These are phyloP conservation scores for Apodemia mormo DNA, from an alignment of 2,888 invertebrate genomes.

Conservation along the genomic window DNA sequence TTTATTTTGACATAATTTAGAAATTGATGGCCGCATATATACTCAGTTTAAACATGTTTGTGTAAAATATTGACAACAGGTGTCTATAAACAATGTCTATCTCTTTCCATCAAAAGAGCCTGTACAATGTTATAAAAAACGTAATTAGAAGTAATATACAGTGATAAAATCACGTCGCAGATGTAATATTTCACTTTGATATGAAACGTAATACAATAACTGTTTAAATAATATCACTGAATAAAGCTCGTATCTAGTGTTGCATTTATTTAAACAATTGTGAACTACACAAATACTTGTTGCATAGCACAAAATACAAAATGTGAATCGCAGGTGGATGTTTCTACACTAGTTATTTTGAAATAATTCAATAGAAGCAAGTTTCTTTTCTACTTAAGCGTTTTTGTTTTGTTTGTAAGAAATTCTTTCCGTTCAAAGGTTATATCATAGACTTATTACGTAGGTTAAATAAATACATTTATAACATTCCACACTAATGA, in stretches of 20 bases:
- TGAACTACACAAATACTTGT: slow-evolving; percentile 13
- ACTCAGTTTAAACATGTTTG: too few species aligned
- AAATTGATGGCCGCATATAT: too few species aligned
- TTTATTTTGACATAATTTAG: too few species aligned
- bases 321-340: slow-evolving; percentile 21
- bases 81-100: too few species aligned
- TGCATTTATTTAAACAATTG: not conserved
- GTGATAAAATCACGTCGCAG: too few species aligned
- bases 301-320: slow-evolving; percentile 19
- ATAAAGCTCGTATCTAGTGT: not conserved
- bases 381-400: slow-evolving; percentile 24
- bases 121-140: too few species aligned
- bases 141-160: too few species aligned
- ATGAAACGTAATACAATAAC: not conserved
- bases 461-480: not conserved
- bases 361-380: slow-evolving; percentile 36
- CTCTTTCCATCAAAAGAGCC: too few species aligned
- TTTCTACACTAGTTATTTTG: slow-evolving; percentile 30
- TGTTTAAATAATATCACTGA: not conserved
- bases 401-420: not conserved
- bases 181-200: not conserved
- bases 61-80: too few species aligned
- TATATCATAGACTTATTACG: too few species aligned
- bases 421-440: not conserved
- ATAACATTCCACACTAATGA: too few species aligned